Evolutionary conservation across 1,140 invertebrate species (phyloP).

Genomic region (Dryas iulia): DNA sequence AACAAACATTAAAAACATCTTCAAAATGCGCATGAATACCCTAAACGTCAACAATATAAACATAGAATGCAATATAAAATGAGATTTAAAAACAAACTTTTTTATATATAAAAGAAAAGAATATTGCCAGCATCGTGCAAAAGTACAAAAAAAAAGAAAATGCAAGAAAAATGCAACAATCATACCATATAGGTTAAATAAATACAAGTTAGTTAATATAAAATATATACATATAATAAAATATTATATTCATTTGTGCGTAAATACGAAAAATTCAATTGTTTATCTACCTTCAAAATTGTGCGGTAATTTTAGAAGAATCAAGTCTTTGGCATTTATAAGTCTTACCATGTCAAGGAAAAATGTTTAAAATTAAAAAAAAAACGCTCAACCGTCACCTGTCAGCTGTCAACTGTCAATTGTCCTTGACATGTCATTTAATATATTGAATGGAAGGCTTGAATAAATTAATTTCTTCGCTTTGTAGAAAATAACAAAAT

Average conservation of each 20-base stretch:
- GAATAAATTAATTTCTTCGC: neutral
- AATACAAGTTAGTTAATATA: no score
- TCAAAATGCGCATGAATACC: no score
- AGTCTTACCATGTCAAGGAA: neutral
- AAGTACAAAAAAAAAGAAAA: neutral
- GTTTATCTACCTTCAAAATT: neutral
- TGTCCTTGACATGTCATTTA: neutral
- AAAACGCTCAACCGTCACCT: neutral
- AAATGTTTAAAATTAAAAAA: neutral
- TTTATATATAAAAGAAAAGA: neutral
- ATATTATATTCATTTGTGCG: neutral
- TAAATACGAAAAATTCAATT: neutral
- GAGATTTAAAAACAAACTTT: neutral
- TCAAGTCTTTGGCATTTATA: slow-evolving; percentile 3
- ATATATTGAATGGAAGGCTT: neutral
- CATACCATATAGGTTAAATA: neutral
- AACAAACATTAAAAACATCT: no score
- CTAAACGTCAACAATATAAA: no score
- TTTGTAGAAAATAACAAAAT: neutral
- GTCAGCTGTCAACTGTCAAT: neutral
- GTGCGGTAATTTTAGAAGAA: neutral
- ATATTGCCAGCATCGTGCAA: neutral
- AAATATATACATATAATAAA: neutral
- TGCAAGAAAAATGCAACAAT: neutral
- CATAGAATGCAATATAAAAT: neutral